Evolutionary conservation across 2,888 invertebrate species (phyloP).

Genomic region (Crematogaster levior): DNA sequence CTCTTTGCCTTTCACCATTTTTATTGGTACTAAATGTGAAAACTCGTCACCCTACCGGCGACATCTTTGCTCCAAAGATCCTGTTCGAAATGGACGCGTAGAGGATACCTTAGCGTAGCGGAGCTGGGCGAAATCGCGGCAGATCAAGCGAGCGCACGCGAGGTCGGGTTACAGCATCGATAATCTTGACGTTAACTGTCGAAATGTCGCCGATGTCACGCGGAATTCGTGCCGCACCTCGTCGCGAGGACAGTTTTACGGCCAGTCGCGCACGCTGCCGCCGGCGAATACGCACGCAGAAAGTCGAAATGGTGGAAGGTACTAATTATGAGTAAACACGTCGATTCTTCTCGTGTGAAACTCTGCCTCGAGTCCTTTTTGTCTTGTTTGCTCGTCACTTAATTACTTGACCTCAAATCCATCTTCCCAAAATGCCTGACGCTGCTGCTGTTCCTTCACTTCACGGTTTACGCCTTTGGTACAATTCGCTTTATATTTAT

Average conservation of each 20-base stretch:
- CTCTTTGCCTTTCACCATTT: conserved; percentile 71
- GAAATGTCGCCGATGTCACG: conserved; percentile 75
- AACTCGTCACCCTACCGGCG: conserved; percentile 70
- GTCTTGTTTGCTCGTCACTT: conserved; percentile 40
- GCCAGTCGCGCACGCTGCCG: conserved; percentile 35
- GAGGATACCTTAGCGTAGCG: conserved; percentile 35
- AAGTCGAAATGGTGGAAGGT: conserved; percentile 28
- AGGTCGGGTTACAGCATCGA: conserved; percentile 63
- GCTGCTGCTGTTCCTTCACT: not conserved
- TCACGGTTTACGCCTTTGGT: not conserved
- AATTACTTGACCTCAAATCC: conserved; percentile 46
- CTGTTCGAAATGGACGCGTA: conserved; percentile 57
- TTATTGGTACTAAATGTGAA: conserved; percentile 73
- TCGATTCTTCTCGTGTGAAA: conserved; percentile 8
- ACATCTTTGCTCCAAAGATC: conserved; percentile 58
- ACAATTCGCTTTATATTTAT: not conserved
- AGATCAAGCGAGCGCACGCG: conserved; percentile 42
- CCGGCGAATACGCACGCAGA: conserved; percentile 36
- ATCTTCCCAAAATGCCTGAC: conserved; percentile 16
- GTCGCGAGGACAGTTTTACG: conserved; percentile 72
- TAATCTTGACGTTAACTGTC: conserved; percentile 76
- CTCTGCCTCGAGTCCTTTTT: conserved; percentile 38
- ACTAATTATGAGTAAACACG: conserved; percentile 43
- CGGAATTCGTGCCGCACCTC: conserved; percentile 62
- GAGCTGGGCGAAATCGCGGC: conserved; percentile 51